A percentile compares a stretch with the other conserved stretches of the same genome.
phyloP scores from a whole-genome alignment of 2,113 vertebrate species.

The Nyctereutes procyonoides region DNA sequence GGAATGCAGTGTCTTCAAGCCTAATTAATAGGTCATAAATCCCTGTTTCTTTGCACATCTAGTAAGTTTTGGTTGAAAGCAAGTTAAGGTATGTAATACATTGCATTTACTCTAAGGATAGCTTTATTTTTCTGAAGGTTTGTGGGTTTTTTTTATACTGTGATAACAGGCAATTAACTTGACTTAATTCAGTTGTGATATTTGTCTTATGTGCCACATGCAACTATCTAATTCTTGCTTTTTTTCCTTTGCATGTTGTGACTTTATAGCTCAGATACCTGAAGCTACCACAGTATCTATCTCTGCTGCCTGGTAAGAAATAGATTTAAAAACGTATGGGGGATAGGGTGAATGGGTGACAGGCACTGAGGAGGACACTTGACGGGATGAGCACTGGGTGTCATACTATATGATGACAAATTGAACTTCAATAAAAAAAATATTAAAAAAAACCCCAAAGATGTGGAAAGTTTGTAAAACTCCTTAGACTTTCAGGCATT shows the following conservation, averaged over 20 bases:
- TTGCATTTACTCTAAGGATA: background rate
- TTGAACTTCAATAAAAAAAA: too few relatives aligned
- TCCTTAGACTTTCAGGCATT: background rate
- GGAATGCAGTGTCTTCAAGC: background rate
- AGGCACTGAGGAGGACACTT: too few relatives aligned
- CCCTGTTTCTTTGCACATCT: background rate
- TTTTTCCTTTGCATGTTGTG: background rate
- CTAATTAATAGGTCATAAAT: background rate
- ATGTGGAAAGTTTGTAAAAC: background rate
- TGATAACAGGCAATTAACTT: background rate
- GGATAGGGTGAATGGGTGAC: too few relatives aligned
- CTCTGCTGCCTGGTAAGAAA: background rate
- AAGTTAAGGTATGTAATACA: background rate
- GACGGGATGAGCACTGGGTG: too few relatives aligned
- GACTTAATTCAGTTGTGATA: background rate
- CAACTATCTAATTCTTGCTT: background rate
- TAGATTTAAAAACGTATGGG: background rate
- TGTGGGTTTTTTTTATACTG: background rate
- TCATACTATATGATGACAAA: too few relatives aligned
- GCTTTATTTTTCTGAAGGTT: background rate
- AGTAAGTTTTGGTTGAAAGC: background rate
- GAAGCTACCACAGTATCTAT: background rate
- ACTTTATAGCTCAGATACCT: background rate
- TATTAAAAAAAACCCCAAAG: background rate
- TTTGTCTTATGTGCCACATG: background rate